Conservation (phyloP, 2,888 invertebrate species). For the Platerodrilus igneus region DNA sequence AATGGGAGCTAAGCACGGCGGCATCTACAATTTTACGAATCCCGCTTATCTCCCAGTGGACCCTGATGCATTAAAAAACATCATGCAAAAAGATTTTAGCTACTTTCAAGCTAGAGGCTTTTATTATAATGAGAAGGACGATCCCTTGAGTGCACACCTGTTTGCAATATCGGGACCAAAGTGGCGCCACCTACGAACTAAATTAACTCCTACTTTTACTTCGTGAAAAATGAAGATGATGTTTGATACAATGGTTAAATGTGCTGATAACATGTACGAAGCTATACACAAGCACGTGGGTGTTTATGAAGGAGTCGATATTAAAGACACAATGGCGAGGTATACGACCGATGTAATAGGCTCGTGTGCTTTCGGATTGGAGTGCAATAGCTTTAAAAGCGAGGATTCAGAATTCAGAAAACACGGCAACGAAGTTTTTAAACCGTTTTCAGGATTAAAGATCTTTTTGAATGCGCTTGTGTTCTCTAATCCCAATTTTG, state of each 20-base stretch:
- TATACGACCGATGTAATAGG: no score
- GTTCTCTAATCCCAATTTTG: not conserved
- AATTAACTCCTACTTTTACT: slow-evolving; percentile 9
- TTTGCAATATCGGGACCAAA: slow-evolving; percentile 10
- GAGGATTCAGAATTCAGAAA: no score
- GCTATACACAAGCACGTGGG: no score
- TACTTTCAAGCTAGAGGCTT: slow-evolving; percentile 11
- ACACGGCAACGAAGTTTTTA: no score
- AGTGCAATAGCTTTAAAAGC: no score
- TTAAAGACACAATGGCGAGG: no score
- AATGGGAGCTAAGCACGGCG: slow-evolving; percentile 14
- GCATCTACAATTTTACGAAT: slow-evolving; percentile 7
- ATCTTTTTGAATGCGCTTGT: no score
- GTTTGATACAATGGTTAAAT: not conserved
- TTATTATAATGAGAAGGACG: slow-evolving; percentile 14
- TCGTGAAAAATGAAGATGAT: slow-evolving; percentile 6
- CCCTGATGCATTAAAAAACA: slow-evolving; percentile 5
- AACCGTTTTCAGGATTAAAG: no score
- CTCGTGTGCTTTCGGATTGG: no score
- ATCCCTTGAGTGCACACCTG: slow-evolving; percentile 8
- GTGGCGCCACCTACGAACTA: slow-evolving; percentile 12
- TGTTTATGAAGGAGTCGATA: no score
- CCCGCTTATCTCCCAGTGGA: slow-evolving; percentile 13
- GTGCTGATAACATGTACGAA: no score
- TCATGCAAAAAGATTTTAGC: slow-evolving; percentile 14